These are phyloP conservation scores for Melanerpes formicivorus DNA, from an alignment of 2,113 vertebrate genomes.

Conservation along the genomic window DNA sequence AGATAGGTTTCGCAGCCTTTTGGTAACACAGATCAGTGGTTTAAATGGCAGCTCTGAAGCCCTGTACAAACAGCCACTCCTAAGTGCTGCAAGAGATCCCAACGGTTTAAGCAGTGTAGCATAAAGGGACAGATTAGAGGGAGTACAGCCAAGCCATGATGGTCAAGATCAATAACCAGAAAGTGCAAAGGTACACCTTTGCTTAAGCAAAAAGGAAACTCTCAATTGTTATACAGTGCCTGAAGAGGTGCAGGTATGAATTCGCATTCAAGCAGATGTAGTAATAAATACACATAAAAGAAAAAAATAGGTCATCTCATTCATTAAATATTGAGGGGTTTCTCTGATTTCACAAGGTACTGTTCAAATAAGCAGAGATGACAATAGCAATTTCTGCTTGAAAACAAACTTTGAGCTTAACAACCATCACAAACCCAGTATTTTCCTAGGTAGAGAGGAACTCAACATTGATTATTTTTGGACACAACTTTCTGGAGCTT, in stretches of 20 bases:
- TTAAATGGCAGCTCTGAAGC: not conserved
- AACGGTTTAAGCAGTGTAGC: not conserved
- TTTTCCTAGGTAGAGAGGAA: slow-evolving; percentile 18
- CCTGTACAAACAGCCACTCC: not conserved
- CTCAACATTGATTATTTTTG: slow-evolving; percentile 59
- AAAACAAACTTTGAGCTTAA: not conserved
- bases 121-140: not conserved
- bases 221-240: not conserved
- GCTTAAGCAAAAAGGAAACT: not conserved
- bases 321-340: not conserved
- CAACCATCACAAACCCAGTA: not conserved
- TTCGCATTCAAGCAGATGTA: not conserved
- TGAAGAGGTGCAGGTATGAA: not conserved
- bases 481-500: slow-evolving; percentile 62
- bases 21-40: not conserved
- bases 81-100: not conserved
- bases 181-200: not conserved
- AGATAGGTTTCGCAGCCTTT: not conserved
- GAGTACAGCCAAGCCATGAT: not conserved
- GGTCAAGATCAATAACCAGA: not conserved
- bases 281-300: not conserved
- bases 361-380: not conserved
- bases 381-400: not conserved
- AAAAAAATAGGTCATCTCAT: not conserved
- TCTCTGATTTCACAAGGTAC: not conserved